phyloP scores from a whole-genome alignment of 2,797 vertebrate species.

The Sphaeramia orbicularis region DNA sequence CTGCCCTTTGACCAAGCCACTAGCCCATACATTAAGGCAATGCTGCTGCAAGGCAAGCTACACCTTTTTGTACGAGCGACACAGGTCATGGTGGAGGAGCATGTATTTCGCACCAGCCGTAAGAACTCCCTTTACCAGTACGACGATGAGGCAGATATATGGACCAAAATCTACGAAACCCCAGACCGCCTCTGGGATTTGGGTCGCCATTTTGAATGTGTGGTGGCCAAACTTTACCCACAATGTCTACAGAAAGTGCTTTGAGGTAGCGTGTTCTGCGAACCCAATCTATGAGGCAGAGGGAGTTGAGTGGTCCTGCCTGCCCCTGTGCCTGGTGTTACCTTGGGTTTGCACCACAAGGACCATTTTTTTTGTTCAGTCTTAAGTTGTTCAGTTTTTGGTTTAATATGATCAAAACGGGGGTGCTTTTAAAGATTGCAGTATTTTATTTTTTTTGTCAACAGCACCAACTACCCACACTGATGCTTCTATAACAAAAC shows the following conservation, averaged over 20 bases:
- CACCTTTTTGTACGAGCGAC: conserved; percentile 98
- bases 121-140: conserved; percentile 99
- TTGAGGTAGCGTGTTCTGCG: conserved; percentile 76
- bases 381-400: conserved; percentile 81
- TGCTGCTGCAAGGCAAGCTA: conserved; percentile 93
- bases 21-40: conserved; percentile 97
- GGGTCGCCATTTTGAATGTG: conserved; percentile 99
- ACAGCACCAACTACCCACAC: conserved; percentile 87
- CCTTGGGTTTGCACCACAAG: conserved; percentile 87
- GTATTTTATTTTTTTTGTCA: conserved; percentile 75
- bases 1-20: conserved; percentile 97
- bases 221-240: conserved; percentile 98
- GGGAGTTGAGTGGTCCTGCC: conserved; percentile 59
- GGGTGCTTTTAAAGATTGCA: conserved; percentile 91
- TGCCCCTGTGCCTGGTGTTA: conserved; percentile 85
- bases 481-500: conserved; percentile 89
- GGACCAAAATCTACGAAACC: conserved; percentile 97
- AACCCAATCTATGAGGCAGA: conserved; percentile 58
- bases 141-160: conserved; percentile 90
- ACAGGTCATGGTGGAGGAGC: conserved; percentile 98
- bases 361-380: conserved; percentile 80
- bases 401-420: conserved; percentile 79
- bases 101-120: conserved; percentile 98
- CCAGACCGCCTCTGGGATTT: conserved; percentile 99
- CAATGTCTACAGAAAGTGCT: conserved; percentile 99